Conservation (phyloP, 2,888 invertebrate species). For the Axea sp. region DNA sequence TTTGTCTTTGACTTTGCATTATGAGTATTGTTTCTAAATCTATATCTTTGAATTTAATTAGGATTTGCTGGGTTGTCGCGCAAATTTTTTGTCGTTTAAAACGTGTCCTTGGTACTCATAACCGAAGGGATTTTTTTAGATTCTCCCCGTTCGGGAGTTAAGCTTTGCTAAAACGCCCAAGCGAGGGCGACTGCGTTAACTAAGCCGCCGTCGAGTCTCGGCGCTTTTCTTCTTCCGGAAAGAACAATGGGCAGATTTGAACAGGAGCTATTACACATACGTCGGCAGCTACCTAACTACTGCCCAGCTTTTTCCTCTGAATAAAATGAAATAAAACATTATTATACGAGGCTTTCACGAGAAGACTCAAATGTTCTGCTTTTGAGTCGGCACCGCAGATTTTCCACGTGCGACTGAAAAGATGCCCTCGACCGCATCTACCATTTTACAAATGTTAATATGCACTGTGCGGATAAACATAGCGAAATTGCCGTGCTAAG, state of each 20-base stretch:
- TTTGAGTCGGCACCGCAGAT: conserved; percentile 55
- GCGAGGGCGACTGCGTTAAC: conserved; percentile 64
- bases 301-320: conserved; percentile 59
- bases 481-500: conserved; percentile 37
- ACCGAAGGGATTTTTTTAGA: conserved; percentile 58
- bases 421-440: conserved; percentile 45
- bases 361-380: conserved; percentile 58
- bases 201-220: conserved; percentile 65
- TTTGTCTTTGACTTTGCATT: not conserved
- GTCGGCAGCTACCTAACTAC: conserved; percentile 55
- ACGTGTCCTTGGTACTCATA: conserved; percentile 45
- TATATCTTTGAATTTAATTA: conserved; percentile 39
- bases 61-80: conserved; percentile 27
- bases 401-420: conserved; percentile 45
- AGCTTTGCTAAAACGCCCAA: conserved; percentile 59
- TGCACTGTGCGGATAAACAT: conserved; percentile 44
- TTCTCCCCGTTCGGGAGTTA: conserved; percentile 53
- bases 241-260: conserved; percentile 63
- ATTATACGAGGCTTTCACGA: conserved; percentile 62
- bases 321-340: conserved; percentile 66
- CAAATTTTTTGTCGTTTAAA: conserved; percentile 41
- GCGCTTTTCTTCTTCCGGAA: conserved; percentile 61
- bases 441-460: conserved; percentile 53
- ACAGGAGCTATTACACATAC: conserved; percentile 58
- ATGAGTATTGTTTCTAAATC: not conserved